Conservation (phyloP, 1,140 invertebrate genomes). For the Neocloeon triangulifer region DNA sequence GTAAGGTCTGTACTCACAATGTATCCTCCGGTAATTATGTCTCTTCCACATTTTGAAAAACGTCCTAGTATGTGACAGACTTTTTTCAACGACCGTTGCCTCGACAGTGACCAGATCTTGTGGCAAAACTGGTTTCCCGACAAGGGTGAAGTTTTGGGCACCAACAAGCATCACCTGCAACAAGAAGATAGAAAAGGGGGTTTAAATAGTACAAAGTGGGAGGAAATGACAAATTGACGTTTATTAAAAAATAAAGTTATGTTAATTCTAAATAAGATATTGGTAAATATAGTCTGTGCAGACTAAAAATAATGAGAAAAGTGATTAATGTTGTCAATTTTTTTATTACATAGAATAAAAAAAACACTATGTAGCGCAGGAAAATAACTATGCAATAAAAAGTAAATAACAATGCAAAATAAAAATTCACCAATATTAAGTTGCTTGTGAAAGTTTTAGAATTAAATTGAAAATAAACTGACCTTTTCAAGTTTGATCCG, state of each 20-base stretch:
- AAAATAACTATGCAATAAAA: slow-evolving; percentile 2
- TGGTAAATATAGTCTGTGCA: not conserved
- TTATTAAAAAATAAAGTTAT: slow-evolving; percentile 2
- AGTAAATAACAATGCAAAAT: not conserved
- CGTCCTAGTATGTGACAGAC: slow-evolving; percentile 58
- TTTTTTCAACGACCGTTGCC: slow-evolving; percentile 78
- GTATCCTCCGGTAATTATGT: slow-evolving; percentile 52
- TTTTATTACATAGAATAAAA: slow-evolving; percentile 2
- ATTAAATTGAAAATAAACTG: not conserved
- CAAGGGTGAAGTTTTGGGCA: slow-evolving; percentile 59
- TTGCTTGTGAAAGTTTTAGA: not conserved
- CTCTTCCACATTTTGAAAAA: slow-evolving; percentile 48
- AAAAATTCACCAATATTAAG: not conserved
- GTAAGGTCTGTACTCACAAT: slow-evolving; percentile 32
- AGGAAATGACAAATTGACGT: slow-evolving; percentile 4
- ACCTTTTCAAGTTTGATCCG: slow-evolving; percentile 71
- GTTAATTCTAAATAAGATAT: not conserved
- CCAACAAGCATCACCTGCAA: slow-evolving; percentile 56
- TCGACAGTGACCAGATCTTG: slow-evolving; percentile 47
- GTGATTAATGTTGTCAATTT: no score
- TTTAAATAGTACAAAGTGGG: slow-evolving; percentile 5
- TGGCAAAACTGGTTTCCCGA: slow-evolving; percentile 61
- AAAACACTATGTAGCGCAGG: slow-evolving; percentile 1
- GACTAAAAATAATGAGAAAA: no score
- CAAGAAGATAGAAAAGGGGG: slow-evolving; percentile 6